Conservation (phyloP, 2,113 vertebrate genomes). For the Camelus bactrianus region DNA sequence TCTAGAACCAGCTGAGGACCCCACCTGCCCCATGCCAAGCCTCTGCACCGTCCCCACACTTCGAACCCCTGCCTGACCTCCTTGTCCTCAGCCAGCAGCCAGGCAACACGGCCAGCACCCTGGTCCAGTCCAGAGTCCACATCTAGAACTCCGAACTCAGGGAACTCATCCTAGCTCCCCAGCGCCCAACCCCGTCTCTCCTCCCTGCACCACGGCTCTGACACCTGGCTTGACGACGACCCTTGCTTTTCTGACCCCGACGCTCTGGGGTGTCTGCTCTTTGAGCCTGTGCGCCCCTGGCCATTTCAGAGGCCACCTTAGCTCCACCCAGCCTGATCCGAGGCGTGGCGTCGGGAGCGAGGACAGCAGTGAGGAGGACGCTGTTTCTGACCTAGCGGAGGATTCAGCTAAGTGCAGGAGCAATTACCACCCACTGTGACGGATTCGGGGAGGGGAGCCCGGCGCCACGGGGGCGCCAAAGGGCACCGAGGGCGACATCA, state of each 20-base stretch:
- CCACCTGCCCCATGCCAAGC: neutral
- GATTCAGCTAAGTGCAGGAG: neutral
- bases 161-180: neutral
- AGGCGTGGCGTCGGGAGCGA: neutral
- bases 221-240: neutral
- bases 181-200: neutral
- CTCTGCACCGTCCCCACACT: neutral
- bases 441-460: neutral
- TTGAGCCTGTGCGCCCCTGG: neutral
- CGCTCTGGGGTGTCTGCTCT: neutral
- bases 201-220: neutral
- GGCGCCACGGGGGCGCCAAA: neutral
- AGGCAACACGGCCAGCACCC: fast-evolving
- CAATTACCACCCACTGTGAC: neutral
- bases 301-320: neutral
- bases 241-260: neutral
- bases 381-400: neutral
- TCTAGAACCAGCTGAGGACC: neutral
- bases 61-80: neutral
- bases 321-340: neutral
- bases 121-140: fast-evolving
- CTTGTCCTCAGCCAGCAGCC: neutral
- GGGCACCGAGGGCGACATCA: neutral
- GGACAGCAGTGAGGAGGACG: neutral
- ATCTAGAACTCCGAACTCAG: neutral